Base-by-base conservation (phyloP, 2,888 invertebrate genomes). In the Leucoptera coffeella region DNA sequence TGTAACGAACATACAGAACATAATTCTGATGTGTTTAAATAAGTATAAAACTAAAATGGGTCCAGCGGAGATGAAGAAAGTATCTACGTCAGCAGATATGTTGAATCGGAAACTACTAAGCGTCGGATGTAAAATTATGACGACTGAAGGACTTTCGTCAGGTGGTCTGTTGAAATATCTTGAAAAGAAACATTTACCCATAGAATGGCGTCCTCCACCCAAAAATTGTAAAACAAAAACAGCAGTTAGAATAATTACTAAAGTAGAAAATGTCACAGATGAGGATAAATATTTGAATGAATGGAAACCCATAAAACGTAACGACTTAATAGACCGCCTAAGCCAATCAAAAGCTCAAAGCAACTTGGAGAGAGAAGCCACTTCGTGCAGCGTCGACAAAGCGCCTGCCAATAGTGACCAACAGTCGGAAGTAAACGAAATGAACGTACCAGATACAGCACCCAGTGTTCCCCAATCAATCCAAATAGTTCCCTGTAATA, bases 51-150 rank as follows among this genome's bases (percentile, higher is more conserved):
- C 11, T 12, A 22, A 14, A 26, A 22, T 9, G 15, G 15, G 19
- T 8, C 10, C 11, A 12, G 10, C n/a, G 9, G 9, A 9, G 22
- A 14, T 12, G 22, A 22, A 14, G 22, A 26, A 14, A 28, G 17
- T 10, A 15, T 24, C 12, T 26, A 13, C 36, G 35, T 28, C 36
- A 29, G 44, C 53, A 32, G 40, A 42, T 27, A 45, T 47, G 29
- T 34, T 65, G 6, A 52, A 53, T 42, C 58, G 51, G 30, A 65
- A 64, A 45, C 34, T 67, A 22, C 43, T 60, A 37, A 64, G 58
- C 37, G 49, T 67, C 26, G 67, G 67, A 25, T 42, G 51, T 31
- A 65, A 65, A 45, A 39, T 53, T 14, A 47, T 67, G 27, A 49
- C 47, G 35, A 49, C 43, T 33, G 41, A 43, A 25, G 45, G 45